Conservation (phyloP, 1,140 invertebrate genomes). For the Chelonus insularis region DNA sequence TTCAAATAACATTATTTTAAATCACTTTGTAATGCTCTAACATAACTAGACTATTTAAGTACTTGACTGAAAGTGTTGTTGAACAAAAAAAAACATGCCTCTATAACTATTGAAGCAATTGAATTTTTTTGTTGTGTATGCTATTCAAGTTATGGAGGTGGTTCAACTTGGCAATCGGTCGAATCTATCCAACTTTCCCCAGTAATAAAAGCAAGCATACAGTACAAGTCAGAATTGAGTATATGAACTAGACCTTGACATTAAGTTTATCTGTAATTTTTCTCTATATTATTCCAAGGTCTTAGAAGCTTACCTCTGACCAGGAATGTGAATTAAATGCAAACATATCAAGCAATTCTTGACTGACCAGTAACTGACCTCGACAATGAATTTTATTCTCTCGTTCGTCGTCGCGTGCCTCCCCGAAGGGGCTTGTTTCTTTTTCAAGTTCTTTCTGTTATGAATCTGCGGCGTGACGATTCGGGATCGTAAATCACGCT, state of each 20-base stretch:
- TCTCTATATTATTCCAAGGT: not conserved
- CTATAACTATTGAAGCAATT: too few relatives aligned
- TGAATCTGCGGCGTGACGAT: constrained; percentile 12
- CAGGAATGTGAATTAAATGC: not conserved
- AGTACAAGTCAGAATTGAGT: too few relatives aligned
- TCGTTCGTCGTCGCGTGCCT: constrained; percentile 1
- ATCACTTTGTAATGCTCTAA: too few relatives aligned
- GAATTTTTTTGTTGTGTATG: too few relatives aligned
- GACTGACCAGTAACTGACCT: constrained; percentile 17
- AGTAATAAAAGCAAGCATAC: too few relatives aligned
- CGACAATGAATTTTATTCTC: constrained; percentile 21
- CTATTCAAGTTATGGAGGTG: too few relatives aligned
- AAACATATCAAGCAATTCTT: constrained; percentile 12
- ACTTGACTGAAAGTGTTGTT: too few relatives aligned
- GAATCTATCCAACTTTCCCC: too few relatives aligned
- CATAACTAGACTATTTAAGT: too few relatives aligned
- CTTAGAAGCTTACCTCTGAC: not conserved
- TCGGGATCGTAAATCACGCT: constrained; percentile 12
- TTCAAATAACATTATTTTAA: too few relatives aligned
- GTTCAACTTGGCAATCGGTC: too few relatives aligned
- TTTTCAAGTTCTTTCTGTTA: not conserved
- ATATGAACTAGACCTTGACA: constrained; percentile 12
- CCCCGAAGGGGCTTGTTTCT: not conserved
- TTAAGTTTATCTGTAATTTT: not conserved
- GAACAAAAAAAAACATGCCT: too few relatives aligned